phyloP scores from a whole-genome alignment of 1,140 invertebrate species.

The Antheraea pernyi region DNA sequence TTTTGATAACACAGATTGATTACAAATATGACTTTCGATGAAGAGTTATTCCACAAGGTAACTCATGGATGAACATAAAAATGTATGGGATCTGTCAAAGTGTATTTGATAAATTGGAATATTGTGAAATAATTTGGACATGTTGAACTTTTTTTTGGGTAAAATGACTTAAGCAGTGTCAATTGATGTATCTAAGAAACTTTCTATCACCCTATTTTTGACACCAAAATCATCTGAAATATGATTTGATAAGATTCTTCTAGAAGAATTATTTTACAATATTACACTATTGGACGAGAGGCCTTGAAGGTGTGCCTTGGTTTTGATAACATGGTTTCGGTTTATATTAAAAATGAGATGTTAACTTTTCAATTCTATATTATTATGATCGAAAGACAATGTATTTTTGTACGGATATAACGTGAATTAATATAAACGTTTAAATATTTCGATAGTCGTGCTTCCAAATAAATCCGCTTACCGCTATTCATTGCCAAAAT shows the following conservation, averaged over 20 bases:
- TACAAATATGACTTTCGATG: conserved; percentile 97
- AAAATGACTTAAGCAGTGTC: too few relatives aligned
- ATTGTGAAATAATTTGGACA: not conserved
- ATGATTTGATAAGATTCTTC: too few relatives aligned
- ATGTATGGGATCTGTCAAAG: not conserved
- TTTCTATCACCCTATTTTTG: too few relatives aligned
- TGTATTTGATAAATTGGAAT: not conserved
- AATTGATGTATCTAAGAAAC: too few relatives aligned
- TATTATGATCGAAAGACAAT: conserved; percentile 9
- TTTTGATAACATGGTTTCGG: not conserved
- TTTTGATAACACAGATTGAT: not conserved
- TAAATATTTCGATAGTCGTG: conserved; percentile 37
- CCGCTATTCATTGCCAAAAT: conserved; percentile 12
- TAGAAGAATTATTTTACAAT: conserved; percentile 10
- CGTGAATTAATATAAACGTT: conserved; percentile 9
- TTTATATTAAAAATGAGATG: not conserved
- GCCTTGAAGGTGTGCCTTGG: conserved; percentile 46
- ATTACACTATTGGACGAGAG: conserved; percentile 8
- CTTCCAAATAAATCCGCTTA: conserved; percentile 41
- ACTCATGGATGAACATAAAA: conserved; percentile 96
- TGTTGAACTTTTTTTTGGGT: too few relatives aligned
- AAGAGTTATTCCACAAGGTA: conserved; percentile 98
- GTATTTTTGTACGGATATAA: conserved; percentile 22
- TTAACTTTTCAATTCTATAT: not conserved
- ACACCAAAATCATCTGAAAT: too few relatives aligned